A percentile compares a stretch with the other conserved stretches of the same genome.
phyloP scores from a whole-genome alignment of 2,113 vertebrate genomes.

The Elgaria multicarinata region DNA sequence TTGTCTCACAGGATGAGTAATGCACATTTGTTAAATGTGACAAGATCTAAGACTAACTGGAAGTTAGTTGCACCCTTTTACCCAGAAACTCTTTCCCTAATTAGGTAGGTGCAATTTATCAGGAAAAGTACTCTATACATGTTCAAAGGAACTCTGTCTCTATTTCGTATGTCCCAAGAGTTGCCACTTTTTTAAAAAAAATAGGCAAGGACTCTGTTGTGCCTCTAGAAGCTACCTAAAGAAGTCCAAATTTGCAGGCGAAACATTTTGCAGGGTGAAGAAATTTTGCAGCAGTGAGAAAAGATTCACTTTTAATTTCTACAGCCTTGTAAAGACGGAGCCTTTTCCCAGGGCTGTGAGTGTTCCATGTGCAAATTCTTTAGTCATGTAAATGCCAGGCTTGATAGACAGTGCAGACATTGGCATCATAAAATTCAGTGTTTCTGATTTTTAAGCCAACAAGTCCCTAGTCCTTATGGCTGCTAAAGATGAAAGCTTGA shows the following conservation, averaged over 20 bases:
- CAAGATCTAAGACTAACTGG: not conserved
- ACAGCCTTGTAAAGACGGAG: not conserved
- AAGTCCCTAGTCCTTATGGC: not conserved
- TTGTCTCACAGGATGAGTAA: not conserved
- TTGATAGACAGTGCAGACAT: not conserved
- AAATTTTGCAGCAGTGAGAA: not conserved
- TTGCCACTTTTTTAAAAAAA: not conserved
- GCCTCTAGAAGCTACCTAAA: not conserved
- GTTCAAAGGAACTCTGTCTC: not conserved
- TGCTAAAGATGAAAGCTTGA: not conserved
- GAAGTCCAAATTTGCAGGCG: not conserved
- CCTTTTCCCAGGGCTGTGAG: not conserved
- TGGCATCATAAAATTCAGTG: not conserved
- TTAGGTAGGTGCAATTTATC: not conserved
- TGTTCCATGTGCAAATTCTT: not conserved
- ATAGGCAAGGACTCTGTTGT: not conserved
- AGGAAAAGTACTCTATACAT: not conserved
- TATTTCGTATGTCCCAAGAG: not conserved
- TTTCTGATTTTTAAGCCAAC: not conserved
- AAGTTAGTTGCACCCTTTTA: not conserved
- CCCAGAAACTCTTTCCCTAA: not conserved
- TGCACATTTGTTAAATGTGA: not conserved
- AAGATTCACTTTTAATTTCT: not conserved
- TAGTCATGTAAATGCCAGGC: not conserved
- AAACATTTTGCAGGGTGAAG: not conserved